Evolutionary conservation across 2,797 vertebrate species (phyloP).

Genomic region (Liparis tanakae): DNA sequence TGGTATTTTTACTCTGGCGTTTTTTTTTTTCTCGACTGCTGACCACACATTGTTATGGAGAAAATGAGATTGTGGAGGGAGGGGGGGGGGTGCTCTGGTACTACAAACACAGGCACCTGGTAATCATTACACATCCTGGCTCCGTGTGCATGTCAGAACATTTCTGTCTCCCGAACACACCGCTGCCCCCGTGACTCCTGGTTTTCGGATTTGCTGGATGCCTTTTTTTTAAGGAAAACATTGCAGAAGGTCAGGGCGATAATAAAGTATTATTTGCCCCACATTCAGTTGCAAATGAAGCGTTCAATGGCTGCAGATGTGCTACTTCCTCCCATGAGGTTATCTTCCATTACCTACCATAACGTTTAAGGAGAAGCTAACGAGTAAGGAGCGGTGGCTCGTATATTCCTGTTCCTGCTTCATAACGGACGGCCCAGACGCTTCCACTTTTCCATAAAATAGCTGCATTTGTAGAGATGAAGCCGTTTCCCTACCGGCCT

Average conservation of each 20-base stretch:
- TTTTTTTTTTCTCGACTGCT: constrained; percentile 47
- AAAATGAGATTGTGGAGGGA: background rate
- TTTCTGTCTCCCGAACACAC: constrained; percentile 57
- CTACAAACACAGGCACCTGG: constrained; percentile 74
- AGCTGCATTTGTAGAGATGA: constrained; percentile 21
- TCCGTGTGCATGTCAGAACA: constrained; percentile 69
- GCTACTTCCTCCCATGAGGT: constrained; percentile 76
- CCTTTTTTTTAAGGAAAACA: constrained; percentile 61
- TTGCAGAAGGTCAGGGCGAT: constrained; percentile 56
- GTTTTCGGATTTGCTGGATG: constrained; percentile 65
- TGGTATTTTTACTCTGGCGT: constrained; percentile 32
- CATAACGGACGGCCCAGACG: constrained; percentile 47
- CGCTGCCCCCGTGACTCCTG: constrained; percentile 55
- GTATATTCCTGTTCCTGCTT: constrained; percentile 36
- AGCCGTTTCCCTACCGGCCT: constrained; percentile 5
- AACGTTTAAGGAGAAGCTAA: constrained; percentile 51
- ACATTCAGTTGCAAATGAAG: constrained; percentile 64
- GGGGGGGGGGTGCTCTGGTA: constrained; percentile 12
- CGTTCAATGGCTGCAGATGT: constrained; percentile 62
- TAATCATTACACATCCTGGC: constrained; percentile 74
- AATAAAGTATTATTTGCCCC: constrained; percentile 37
- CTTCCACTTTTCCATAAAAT: constrained; percentile 58
- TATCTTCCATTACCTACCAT: constrained; percentile 60
- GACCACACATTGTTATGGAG: constrained; percentile 43
- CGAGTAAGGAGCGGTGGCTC: constrained; percentile 35